phyloP scores from a whole-genome alignment of 2,113 vertebrate genomes.

The Loxodonta africana region DNA sequence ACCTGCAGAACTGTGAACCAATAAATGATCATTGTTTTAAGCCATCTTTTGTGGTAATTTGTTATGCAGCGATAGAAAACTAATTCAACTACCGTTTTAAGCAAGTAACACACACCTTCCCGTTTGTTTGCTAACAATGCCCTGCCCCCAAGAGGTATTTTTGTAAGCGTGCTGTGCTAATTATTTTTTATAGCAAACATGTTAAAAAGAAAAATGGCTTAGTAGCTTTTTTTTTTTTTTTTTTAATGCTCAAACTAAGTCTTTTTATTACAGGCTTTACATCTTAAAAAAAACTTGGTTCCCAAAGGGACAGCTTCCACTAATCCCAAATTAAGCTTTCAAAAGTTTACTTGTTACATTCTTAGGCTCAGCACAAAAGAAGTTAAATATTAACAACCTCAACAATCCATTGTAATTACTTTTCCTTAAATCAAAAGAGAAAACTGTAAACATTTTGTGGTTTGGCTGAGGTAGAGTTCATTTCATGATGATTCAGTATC shows the following conservation, averaged over 20 bases:
- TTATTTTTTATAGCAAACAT: no score
- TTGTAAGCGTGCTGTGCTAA: no score
- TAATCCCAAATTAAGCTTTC: constrained; percentile 81
- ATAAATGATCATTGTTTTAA: not conserved
- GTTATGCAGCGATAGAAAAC: not conserved
- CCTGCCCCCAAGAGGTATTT: no score
- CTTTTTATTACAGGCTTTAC: constrained; percentile 87
- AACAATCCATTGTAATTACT: constrained; percentile 82
- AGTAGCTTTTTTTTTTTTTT: no score
- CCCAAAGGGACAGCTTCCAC: constrained; percentile 80
- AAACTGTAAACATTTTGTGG: constrained; percentile 85
- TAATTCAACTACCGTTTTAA: no score
- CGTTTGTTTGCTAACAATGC: no score
- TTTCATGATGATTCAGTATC: constrained; percentile 80
- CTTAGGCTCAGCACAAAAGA: constrained; percentile 77
- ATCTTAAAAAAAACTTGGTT: constrained; percentile 76
- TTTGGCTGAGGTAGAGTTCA: constrained; percentile 83
- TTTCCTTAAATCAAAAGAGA: constrained; percentile 83
- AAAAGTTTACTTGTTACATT: constrained; percentile 81
- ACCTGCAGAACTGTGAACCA: not conserved
- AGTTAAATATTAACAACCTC: constrained; percentile 83
- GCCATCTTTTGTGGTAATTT: not conserved
- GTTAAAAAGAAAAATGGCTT: no score
- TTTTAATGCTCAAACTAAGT: constrained; percentile 84
- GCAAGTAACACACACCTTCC: no score